A percentile compares a stretch with the other conserved stretches of the same genome.
Conservation (phyloP, 2,888 invertebrate genomes). For the Pharmacophagus antenor region DNA sequence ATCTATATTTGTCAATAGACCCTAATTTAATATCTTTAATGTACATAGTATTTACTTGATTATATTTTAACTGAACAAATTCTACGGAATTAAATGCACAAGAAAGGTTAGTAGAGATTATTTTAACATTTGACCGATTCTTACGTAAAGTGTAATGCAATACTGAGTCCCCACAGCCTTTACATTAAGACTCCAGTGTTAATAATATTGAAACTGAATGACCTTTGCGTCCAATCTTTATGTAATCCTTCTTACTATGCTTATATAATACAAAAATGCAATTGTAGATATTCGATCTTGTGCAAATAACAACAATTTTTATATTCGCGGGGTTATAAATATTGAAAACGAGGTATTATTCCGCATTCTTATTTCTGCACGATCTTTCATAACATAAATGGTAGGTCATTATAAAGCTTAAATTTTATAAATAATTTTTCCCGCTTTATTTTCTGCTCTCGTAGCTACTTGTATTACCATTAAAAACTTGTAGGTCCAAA, state of each 20-base stretch:
- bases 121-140: constrained; percentile 6
- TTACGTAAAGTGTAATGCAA: constrained; percentile 18
- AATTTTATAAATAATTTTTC: background rate
- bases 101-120: background rate
- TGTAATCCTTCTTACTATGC: constrained; percentile 17
- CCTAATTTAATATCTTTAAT: background rate
- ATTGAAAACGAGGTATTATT: background rate
- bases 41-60: background rate
- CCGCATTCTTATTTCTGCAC: background rate
- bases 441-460: background rate
- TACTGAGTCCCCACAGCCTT: constrained; percentile 2
- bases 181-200: constrained; percentile 12
- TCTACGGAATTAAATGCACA: background rate
- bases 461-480: no score
- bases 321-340: background rate
- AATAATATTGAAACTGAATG: constrained; percentile 24
- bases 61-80: background rate
- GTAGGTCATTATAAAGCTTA: background rate
- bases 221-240: constrained; percentile 22
- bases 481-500: no score
- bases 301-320: background rate
- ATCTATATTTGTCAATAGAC: background rate
- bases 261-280: constrained; percentile 14
- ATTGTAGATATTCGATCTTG: constrained; percentile 9
- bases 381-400: background rate